Conservation (phyloP, 2,113 vertebrate species). For the Plecturocebus donacophilus region DNA sequence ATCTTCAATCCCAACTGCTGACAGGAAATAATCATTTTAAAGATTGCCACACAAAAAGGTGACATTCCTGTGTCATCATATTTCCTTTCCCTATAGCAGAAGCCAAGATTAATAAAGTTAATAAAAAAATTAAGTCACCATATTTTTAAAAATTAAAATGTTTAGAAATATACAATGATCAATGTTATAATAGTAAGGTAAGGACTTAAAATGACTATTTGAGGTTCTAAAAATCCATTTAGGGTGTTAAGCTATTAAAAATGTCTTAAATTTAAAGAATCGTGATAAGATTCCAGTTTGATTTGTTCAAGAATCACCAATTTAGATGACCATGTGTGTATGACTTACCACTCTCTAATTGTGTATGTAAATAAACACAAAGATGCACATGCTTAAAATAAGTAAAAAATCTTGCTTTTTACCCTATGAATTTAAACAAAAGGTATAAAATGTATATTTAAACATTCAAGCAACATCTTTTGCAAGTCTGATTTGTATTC, state of each 20-base stretch:
- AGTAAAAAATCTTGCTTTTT: not conserved
- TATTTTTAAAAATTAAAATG: not conserved
- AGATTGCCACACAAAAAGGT: constrained; percentile 5
- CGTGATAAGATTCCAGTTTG: not conserved
- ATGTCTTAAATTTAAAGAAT: not conserved
- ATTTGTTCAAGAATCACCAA: not conserved
- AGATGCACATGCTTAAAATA: not conserved
- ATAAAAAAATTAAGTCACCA: constrained; percentile 1
- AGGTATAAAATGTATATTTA: constrained; percentile 2
- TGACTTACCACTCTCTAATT: constrained; percentile 3
- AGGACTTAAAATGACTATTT: not conserved
- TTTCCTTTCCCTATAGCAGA: constrained; percentile 22
- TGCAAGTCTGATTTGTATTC: not conserved
- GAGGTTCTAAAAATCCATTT: constrained; percentile 16
- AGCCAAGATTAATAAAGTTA: constrained; percentile 36
- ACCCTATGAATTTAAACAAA: not conserved
- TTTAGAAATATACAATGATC: constrained; percentile 5
- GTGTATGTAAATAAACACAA: constrained; percentile 8
- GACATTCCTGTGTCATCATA: constrained; percentile 21
- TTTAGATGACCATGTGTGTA: not conserved
- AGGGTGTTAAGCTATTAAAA: not conserved
- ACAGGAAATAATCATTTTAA: constrained; percentile 62
- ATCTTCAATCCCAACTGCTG: constrained; percentile 30
- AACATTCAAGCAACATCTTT: not conserved
- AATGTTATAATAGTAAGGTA: not conserved